Conservation (phyloP, 1,140 invertebrate genomes). For the Drosophila gunungcola region DNA sequence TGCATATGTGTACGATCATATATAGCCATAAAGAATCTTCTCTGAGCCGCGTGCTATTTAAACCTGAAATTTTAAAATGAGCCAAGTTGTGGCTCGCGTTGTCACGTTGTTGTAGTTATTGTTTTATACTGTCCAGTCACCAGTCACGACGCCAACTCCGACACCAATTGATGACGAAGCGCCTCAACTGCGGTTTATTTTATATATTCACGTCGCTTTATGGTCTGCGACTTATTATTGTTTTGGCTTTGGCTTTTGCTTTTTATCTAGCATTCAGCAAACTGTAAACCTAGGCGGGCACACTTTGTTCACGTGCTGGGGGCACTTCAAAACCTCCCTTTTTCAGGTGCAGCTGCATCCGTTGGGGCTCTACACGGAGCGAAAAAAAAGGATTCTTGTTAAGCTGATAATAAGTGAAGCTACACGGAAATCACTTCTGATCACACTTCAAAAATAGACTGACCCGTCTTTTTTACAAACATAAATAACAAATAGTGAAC, state of each 20-base stretch:
- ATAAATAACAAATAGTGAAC: too few species aligned
- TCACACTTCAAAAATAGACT: too few species aligned
- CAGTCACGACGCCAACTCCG: constrained; percentile 44
- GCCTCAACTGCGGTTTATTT: constrained; percentile 11
- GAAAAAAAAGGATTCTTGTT: neutral
- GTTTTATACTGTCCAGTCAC: constrained; percentile 38
- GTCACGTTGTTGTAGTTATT: constrained; percentile 37
- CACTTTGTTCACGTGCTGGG: constrained; percentile 59
- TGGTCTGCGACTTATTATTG: constrained; percentile 59
- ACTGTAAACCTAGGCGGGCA: constrained; percentile 25
- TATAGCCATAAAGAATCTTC: constrained; percentile 49
- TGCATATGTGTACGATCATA: constrained; percentile 29
- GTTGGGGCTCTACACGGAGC: constrained; percentile 10
- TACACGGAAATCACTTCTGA: too few species aligned
- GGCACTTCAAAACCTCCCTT: neutral
- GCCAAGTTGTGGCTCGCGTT: constrained; percentile 34
- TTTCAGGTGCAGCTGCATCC: constrained; percentile 46
- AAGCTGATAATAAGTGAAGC: neutral
- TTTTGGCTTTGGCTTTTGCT: constrained; percentile 48
- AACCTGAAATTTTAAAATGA: constrained; percentile 66
- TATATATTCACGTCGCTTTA: constrained; percentile 37
- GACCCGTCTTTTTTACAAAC: too few species aligned
- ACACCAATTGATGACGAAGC: constrained; percentile 66
- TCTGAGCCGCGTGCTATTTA: constrained; percentile 65
- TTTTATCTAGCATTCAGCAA: constrained; percentile 42